phyloP scores from a whole-genome alignment of 2,888 invertebrate species.

The Lucinisca nassula region DNA sequence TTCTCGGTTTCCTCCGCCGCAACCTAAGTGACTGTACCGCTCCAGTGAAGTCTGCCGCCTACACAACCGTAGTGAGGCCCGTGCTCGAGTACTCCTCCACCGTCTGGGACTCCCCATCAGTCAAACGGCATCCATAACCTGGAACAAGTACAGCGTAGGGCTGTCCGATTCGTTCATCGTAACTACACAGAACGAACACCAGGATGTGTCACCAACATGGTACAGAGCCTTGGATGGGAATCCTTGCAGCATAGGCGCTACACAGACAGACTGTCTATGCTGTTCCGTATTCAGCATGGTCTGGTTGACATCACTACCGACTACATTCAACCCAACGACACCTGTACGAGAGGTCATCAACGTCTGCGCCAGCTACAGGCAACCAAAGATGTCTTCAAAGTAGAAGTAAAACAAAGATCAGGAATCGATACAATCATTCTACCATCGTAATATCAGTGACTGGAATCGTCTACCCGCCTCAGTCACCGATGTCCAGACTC shows the following conservation, averaged over 20 bases:
- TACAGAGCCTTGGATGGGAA: no score
- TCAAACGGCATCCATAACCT: not conserved
- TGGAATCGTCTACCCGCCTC: not conserved
- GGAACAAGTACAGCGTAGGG: not conserved
- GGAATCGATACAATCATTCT: not conserved
- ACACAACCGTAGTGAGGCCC: constrained; percentile 8
- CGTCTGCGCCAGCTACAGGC: not conserved
- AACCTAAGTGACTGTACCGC: constrained; percentile 22
- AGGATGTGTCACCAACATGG: no score
- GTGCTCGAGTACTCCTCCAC: constrained; percentile 15
- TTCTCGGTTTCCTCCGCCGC: constrained; percentile 23
- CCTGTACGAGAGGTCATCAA: not conserved
- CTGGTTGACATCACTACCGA: not conserved
- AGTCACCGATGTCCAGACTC: not conserved
- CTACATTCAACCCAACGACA: not conserved
- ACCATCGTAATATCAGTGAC: not conserved
- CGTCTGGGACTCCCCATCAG: constrained; percentile 7
- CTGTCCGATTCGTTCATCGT: no score
- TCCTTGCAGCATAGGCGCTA: no score
- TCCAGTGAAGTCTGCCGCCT: constrained; percentile 3
- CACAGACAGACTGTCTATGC: no score
- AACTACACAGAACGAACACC: no score
- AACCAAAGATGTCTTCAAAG: not conserved
- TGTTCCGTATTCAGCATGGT: not conserved
- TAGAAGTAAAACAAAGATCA: no score